Percentiles rank a stretch among this genome's conserved stretches.
phyloP scores from a whole-genome alignment of 2,888 invertebrate genomes.

The Aphodius sticticus region DNA sequence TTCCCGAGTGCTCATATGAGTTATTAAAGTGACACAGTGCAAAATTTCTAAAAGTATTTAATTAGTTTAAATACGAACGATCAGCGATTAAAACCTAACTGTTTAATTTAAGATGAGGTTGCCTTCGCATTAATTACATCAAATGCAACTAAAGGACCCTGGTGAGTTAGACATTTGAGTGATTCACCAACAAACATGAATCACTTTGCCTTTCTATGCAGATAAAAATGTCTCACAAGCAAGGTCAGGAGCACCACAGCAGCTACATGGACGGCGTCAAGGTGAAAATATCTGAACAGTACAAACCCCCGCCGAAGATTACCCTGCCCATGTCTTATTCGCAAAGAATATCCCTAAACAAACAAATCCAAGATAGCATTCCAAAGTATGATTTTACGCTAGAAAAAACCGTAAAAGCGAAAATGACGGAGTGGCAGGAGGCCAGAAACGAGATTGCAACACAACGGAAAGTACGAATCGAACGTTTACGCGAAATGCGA shows the following conservation, averaged over 20 bases:
- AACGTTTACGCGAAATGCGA: conserved; percentile 66
- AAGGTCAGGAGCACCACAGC: conserved; percentile 54
- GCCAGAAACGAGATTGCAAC: conserved; percentile 70
- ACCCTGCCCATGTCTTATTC: conserved; percentile 67
- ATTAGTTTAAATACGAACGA: not conserved
- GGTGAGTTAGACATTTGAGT: not conserved
- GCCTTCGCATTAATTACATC: not conserved
- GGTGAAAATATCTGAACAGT: conserved; percentile 88
- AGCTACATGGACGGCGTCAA: conserved; percentile 84
- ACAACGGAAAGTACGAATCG: conserved; percentile 68
- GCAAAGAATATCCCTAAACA: conserved; percentile 63
- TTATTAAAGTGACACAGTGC: not conserved
- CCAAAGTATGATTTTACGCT: conserved; percentile 77
- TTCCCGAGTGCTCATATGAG: not conserved
- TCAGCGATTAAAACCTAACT: too few species aligned
- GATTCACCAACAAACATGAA: not conserved
- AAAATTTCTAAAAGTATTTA: not conserved
- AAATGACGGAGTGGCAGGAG: conserved; percentile 75
- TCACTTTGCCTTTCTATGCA: conserved; percentile 19
- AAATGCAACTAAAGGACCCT: not conserved
- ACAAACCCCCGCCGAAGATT: conserved; percentile 80
- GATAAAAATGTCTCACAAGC: conserved; percentile 49
- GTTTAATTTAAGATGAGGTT: not conserved
- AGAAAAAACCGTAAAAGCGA: conserved; percentile 75
- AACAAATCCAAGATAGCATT: conserved; percentile 64